These are phyloP conservation scores for Brevipalpus yothersi DNA, from an alignment of 1,140 invertebrate genomes.

Conservation along the genomic window DNA sequence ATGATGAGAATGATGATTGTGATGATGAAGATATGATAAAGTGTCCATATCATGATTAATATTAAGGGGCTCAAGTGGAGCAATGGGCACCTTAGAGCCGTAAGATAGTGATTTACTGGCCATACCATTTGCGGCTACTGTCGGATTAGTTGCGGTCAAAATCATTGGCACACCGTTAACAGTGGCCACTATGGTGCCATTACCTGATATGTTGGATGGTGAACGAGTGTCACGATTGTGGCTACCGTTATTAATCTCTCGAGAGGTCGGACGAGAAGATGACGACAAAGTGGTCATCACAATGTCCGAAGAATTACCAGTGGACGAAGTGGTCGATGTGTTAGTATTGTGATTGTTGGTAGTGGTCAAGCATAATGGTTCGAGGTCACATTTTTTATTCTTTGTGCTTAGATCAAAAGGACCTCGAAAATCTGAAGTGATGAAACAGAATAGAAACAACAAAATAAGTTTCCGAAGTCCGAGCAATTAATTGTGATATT, in stretches of 20 bases:
- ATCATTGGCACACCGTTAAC: neutral
- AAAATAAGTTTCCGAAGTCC: too few relatives aligned
- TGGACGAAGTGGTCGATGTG: neutral
- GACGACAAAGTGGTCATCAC: neutral
- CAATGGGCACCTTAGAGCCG: neutral
- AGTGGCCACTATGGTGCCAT: neutral
- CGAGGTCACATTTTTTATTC: neutral
- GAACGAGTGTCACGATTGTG: neutral
- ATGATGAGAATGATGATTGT: neutral
- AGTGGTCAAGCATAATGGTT: neutral
- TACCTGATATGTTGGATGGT: neutral
- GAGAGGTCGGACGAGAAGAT: neutral
- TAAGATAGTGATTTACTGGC: neutral
- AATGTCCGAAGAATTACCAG: neutral
- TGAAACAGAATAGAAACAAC: too few relatives aligned
- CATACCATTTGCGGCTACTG: neutral
- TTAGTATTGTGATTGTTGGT: neutral
- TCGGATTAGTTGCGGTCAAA: neutral
- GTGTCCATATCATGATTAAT: neutral
- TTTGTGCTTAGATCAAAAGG: too few relatives aligned
- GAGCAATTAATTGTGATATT: too few relatives aligned
- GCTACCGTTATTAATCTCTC: neutral
- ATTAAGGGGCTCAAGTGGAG: conserved; percentile 1
- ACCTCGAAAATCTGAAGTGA: too few relatives aligned
- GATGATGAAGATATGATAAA: neutral